Evolutionary conservation across 2,113 vertebrate genomes (phyloP), one percentile per base, ranked within the genome.

Genomic region (Rutilus rutilus): DNA sequence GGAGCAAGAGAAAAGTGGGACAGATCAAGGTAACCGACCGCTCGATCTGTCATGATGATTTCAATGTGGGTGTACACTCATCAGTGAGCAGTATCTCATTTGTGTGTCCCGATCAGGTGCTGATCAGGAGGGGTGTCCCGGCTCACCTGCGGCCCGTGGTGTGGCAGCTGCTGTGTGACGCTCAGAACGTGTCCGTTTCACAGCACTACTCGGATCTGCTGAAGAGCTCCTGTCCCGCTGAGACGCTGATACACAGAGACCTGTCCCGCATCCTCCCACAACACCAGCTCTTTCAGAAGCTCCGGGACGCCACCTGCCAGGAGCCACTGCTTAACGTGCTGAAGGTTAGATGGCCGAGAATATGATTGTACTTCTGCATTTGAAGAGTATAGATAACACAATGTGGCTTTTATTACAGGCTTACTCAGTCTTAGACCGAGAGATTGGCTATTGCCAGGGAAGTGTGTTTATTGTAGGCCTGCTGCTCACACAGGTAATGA

Each of bases 291-390:
- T 99, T 99, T 93, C 98, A 97, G 23, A 47, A 64, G 92, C 97
- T 97, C 93, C 97, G 97, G 89, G 97, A 98, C 91, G 97, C 97
- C 87, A 92, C 96, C 85, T 97, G 97, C 25, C 97, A 99, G 90
- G 97, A 99, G 83, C 97, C 97, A 90, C 96, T 99, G 89, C 98
- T 99, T 94, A 99, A 99, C 23, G 97, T 99, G 84, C 99, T 99
- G 97, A 99, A 99, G 97, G 98, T 97, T 90, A 91, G 92, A 82
- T 30, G 8, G 2, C 5, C 8, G 8, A 50, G 60, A 36, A 27
- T 50, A 21, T 60, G 33, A 19, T 15, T 10, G 17, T 54, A 8
- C 1, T 39, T 23, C 23, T 42, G 19, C 67, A 64, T 74, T 59
- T 65, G 69, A 64, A 50, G 30, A 30, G 30, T 25, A 65, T 27